phyloP scores from a whole-genome alignment of 2,888 invertebrate species.

The Strigamia transsilvanica region DNA sequence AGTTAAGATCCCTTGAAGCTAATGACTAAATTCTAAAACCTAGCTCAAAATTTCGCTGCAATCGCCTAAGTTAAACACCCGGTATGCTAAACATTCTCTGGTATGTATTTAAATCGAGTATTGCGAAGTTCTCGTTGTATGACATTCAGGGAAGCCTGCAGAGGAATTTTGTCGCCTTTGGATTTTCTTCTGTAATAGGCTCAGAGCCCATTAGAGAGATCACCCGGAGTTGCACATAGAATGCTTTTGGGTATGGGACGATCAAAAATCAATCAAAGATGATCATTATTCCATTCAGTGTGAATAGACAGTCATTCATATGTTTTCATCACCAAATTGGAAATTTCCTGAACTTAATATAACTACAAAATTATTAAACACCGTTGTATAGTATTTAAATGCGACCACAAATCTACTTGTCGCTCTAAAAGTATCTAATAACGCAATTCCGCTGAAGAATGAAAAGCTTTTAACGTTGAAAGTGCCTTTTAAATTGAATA shows the following conservation, averaged over 20 bases:
- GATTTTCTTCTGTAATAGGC: background rate
- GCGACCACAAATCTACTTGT: background rate
- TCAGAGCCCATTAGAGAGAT: background rate
- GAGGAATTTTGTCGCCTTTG: background rate
- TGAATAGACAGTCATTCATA: background rate
- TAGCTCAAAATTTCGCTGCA: too few relatives aligned
- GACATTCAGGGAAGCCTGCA: background rate
- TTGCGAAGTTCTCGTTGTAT: background rate
- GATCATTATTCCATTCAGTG: constrained; percentile 21
- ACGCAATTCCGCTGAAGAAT: background rate
- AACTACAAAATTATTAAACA: too few relatives aligned
- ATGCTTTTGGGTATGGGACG: background rate
- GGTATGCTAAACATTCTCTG: too few relatives aligned
- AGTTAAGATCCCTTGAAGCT: too few relatives aligned
- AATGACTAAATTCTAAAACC: too few relatives aligned
- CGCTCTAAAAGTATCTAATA: background rate
- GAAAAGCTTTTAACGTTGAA: constrained; percentile 3
- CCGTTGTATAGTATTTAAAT: too few relatives aligned
- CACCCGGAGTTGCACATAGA: background rate
- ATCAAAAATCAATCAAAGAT: constrained; percentile 7
- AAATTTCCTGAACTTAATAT: background rate
- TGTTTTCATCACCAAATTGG: background rate
- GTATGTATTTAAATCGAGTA: background rate
- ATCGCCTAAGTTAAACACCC: too few relatives aligned
- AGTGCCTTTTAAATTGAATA: background rate